Evolutionary conservation across 1,140 invertebrate genomes (phyloP).

Genomic region (Megathymus violae): DNA sequence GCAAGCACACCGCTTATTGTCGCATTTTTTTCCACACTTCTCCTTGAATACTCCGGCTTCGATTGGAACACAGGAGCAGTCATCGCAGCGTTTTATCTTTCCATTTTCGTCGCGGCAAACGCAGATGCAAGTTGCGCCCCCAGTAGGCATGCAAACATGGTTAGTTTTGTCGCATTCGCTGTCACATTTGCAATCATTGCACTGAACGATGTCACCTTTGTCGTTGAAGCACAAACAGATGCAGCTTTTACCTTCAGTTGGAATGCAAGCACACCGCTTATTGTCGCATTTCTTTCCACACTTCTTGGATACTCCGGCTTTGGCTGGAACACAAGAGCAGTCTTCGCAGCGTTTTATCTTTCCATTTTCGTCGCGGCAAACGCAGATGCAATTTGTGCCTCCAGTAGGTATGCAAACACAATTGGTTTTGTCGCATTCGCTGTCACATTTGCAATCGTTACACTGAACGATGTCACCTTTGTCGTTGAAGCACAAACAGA

Average conservation of each 20-base stretch:
- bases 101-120: slow-evolving; percentile 38
- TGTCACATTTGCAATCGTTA: slow-evolving; percentile 45
- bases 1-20: slow-evolving; percentile 46
- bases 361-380: slow-evolving; percentile 43
- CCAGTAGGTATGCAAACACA: slow-evolving; percentile 45
- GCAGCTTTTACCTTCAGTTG: slow-evolving; percentile 45
- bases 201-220: slow-evolving; percentile 41
- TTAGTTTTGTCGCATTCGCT: slow-evolving; percentile 32
- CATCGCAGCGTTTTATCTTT: slow-evolving; percentile 34
- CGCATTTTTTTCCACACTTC: slow-evolving; percentile 32
- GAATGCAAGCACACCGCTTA: slow-evolving; percentile 42
- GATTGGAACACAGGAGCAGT: slow-evolving; percentile 28
- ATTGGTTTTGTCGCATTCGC: slow-evolving; percentile 29
- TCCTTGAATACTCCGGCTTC: neutral
- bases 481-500: slow-evolving; percentile 45
- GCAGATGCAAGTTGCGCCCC: slow-evolving; percentile 42
- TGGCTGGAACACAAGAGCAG: slow-evolving; percentile 40
- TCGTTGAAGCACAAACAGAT: slow-evolving; percentile 45
- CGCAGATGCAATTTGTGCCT: slow-evolving; percentile 42
- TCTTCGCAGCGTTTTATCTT: slow-evolving; percentile 39
- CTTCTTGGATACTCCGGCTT: too few species aligned
- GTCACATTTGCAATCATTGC: slow-evolving; percentile 47
- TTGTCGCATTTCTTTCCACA: slow-evolving; percentile 43
- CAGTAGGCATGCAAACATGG: slow-evolving; percentile 44
- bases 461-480: slow-evolving; percentile 44